Conservation (phyloP, 1,140 invertebrate species). For the Pogonognathellus flavescens region DNA sequence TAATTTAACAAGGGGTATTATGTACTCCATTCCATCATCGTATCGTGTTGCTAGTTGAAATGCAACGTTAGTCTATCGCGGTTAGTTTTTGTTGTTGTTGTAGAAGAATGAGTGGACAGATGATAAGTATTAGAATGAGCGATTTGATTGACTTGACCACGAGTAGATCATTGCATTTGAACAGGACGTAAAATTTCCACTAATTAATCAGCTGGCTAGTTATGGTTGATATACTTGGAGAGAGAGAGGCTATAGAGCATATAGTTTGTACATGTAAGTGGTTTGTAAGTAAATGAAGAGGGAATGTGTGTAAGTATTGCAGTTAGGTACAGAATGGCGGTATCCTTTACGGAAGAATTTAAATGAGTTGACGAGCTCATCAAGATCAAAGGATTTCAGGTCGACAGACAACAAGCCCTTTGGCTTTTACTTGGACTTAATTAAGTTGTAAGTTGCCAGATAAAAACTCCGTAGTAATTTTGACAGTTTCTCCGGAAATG, state of each 20-base stretch:
- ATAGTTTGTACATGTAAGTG: no score
- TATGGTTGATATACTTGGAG: constrained; percentile 15
- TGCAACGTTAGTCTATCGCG: not conserved
- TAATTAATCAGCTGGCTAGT: constrained; percentile 32
- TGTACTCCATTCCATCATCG: no score
- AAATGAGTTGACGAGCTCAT: constrained; percentile 49
- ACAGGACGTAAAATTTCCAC: constrained; percentile 17
- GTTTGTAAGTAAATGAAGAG: no score
- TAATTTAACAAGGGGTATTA: no score
- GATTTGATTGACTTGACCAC: constrained; percentile 43
- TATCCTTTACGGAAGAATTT: constrained; percentile 21
- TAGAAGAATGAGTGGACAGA: not conserved
- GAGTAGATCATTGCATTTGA: constrained; percentile 17
- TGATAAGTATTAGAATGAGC: constrained; percentile 4
- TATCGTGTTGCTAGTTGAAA: no score
- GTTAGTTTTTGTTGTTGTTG: constrained; percentile 5
- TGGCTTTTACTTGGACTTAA: constrained; percentile 51
- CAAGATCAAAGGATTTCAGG: constrained; percentile 43
- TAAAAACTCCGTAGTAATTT: constrained; percentile 59
- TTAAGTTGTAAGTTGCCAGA: constrained; percentile 58
- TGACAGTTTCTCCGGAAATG: constrained; percentile 63
- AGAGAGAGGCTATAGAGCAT: no score
- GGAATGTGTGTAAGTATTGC: not conserved
- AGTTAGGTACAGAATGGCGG: not conserved
- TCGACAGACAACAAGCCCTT: constrained; percentile 39